phyloP scores from a whole-genome alignment of 2,888 invertebrate species.

The Hybos culiciformis region DNA sequence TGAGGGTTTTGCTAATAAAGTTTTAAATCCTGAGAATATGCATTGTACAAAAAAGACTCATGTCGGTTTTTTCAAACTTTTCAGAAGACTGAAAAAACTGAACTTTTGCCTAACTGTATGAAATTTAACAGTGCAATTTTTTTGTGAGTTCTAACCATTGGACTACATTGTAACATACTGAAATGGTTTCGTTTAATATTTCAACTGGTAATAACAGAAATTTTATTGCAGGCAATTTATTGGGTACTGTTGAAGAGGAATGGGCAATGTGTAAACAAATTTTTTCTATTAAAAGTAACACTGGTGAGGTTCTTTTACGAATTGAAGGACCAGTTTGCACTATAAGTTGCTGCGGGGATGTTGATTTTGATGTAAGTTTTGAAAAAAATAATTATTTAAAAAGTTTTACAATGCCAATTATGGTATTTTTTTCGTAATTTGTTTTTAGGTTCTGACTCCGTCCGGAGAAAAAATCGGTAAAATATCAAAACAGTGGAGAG shows the following conservation, averaged over 20 bases:
- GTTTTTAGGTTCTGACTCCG: slow-evolving; percentile 52
- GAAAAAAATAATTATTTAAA: not conserved
- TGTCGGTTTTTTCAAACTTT: too few species aligned
- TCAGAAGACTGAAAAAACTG: too few species aligned
- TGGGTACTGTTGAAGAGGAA: slow-evolving; percentile 61
- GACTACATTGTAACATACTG: too few species aligned
- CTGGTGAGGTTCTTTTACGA: slow-evolving; percentile 57
- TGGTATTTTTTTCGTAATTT: not conserved
- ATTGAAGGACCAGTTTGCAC: slow-evolving; percentile 75
- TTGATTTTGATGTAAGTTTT: slow-evolving; percentile 59
- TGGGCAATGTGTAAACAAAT: slow-evolving; percentile 63
- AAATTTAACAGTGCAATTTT: too few species aligned
- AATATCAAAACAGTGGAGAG: slow-evolving; percentile 85
- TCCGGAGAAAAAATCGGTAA: slow-evolving; percentile 71
- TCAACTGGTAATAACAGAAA: too few species aligned
- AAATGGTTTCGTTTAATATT: too few species aligned
- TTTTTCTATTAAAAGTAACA: slow-evolving; percentile 58
- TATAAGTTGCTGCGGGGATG: slow-evolving; percentile 65
- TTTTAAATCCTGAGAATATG: too few species aligned
- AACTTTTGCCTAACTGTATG: too few species aligned
- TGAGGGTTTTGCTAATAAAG: too few species aligned
- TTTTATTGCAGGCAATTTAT: too few species aligned
- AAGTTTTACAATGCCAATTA: not conserved
- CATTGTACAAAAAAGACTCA: too few species aligned
- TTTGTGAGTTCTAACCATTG: too few species aligned